These are phyloP conservation scores for Neuroscelio doddi DNA, from an alignment of 2,888 invertebrate genomes.

Conservation along the genomic window DNA sequence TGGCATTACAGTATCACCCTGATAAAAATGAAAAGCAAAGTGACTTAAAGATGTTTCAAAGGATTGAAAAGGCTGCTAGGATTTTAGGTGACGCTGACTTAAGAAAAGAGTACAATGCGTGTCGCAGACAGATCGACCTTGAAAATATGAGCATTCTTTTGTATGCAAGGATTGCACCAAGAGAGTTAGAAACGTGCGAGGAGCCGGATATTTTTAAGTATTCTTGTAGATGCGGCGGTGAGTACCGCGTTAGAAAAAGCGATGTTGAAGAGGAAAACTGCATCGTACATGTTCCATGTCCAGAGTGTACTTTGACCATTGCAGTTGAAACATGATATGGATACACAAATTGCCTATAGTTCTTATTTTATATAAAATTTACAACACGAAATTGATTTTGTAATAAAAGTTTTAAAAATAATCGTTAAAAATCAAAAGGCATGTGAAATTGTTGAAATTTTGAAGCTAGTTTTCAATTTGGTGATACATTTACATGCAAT, in stretches of 20 bases:
- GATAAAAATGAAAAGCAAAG: constrained; percentile 75
- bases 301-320: constrained; percentile 84
- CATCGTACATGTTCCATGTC: constrained; percentile 73
- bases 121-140: constrained; percentile 76
- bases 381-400: too few relatives aligned
- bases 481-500: too few relatives aligned
- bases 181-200: constrained; percentile 73
- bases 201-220: constrained; percentile 73
- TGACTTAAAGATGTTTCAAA: constrained; percentile 70
- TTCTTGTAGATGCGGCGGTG: constrained; percentile 82
- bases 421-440: too few relatives aligned
- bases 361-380: too few relatives aligned
- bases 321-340: constrained; percentile 70
- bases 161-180: constrained; percentile 75
- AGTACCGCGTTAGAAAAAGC: constrained; percentile 73
- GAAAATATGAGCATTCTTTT: constrained; percentile 75
- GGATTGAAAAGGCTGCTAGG: constrained; percentile 82
- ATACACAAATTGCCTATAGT: too few relatives aligned
- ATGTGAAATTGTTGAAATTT: too few relatives aligned
- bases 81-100: constrained; percentile 76
- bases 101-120: constrained; percentile 80
- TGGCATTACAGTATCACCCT: constrained; percentile 76
- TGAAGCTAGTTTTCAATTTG: too few relatives aligned
- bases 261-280: constrained; percentile 63
- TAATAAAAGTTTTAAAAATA: too few relatives aligned